Conservation (phyloP, 2,888 invertebrate genomes). For the Microplitis deprimator region DNA sequence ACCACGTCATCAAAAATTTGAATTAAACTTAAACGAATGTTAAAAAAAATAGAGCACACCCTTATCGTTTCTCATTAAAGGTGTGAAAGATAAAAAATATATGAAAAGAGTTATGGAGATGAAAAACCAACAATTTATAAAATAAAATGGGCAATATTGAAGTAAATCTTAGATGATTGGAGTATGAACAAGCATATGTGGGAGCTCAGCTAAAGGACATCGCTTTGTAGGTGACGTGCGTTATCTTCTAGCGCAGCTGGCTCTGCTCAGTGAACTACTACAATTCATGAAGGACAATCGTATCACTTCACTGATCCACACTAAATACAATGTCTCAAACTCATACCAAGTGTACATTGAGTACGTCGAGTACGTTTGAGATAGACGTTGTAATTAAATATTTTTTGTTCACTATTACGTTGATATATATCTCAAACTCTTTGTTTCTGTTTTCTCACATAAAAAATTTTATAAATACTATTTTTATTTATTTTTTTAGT, state of each 20-base stretch:
- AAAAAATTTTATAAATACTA: too few species aligned
- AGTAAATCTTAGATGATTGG: conserved; percentile 24
- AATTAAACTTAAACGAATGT: too few species aligned
- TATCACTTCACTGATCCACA: conserved; percentile 46
- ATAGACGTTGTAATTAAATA: neutral
- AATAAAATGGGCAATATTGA: neutral
- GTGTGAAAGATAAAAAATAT: neutral
- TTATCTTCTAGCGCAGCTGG: conserved; percentile 63
- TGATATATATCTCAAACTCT: too few species aligned
- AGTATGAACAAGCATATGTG: conserved; percentile 23
- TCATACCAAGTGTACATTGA: neutral
- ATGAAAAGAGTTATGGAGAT: neutral
- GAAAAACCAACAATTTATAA: neutral
- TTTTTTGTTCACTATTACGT: neutral
- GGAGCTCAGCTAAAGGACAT: conserved; percentile 35
- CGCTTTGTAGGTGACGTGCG: conserved; percentile 46
- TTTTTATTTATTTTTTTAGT: too few species aligned
- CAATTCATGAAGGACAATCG: conserved; percentile 60
- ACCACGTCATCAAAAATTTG: too few species aligned
- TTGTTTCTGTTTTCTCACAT: too few species aligned
- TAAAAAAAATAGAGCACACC: neutral
- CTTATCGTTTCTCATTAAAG: neutral
- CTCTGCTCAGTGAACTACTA: conserved; percentile 59
- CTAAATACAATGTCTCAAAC: conserved; percentile 14
- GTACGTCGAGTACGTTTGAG: neutral